These are phyloP conservation scores for Lasioglossum leucozonium DNA, from an alignment of 2,888 invertebrate species.

Conservation along the genomic window DNA sequence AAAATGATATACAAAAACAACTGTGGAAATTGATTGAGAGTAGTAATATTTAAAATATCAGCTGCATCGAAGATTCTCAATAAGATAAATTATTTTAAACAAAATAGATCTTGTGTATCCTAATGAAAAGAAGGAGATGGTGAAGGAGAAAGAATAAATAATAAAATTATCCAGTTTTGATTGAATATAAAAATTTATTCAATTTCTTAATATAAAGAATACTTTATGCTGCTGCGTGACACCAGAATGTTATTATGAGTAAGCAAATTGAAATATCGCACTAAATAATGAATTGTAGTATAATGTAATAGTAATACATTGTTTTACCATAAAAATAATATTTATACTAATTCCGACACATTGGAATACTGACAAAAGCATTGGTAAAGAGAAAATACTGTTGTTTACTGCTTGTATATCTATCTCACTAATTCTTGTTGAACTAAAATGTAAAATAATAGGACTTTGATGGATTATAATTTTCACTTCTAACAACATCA, in stretches of 20 bases:
- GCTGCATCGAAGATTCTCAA: neutral
- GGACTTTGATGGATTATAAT: slow-evolving; percentile 28
- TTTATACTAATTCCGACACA: slow-evolving; percentile 21
- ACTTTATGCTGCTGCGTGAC: neutral
- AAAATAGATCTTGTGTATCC: neutral
- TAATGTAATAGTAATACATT: neutral
- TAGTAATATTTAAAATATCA: neutral
- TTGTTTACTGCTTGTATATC: slow-evolving; percentile 60
- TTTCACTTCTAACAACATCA: slow-evolving; percentile 32
- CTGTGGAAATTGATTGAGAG: neutral
- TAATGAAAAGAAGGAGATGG: neutral
- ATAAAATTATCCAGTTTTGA: neutral
- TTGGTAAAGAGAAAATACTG: slow-evolving; percentile 19
- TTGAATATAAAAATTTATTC: slow-evolving; percentile 16
- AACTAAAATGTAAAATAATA: slow-evolving; percentile 48
- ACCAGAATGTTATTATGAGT: slow-evolving; percentile 15
- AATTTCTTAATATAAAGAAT: slow-evolving; percentile 4
- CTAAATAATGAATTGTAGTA: slow-evolving; percentile 21
- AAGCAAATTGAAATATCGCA: slow-evolving; percentile 24
- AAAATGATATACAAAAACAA: neutral
- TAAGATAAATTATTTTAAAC: neutral
- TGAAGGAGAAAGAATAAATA: slow-evolving; percentile 7
- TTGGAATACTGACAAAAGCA: slow-evolving; percentile 5
- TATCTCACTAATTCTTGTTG: slow-evolving; percentile 62
- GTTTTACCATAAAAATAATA: slow-evolving; percentile 4